Evolutionary conservation across 2,797 vertebrate genomes (phyloP).

Genomic region (Catharus ustulatus): DNA sequence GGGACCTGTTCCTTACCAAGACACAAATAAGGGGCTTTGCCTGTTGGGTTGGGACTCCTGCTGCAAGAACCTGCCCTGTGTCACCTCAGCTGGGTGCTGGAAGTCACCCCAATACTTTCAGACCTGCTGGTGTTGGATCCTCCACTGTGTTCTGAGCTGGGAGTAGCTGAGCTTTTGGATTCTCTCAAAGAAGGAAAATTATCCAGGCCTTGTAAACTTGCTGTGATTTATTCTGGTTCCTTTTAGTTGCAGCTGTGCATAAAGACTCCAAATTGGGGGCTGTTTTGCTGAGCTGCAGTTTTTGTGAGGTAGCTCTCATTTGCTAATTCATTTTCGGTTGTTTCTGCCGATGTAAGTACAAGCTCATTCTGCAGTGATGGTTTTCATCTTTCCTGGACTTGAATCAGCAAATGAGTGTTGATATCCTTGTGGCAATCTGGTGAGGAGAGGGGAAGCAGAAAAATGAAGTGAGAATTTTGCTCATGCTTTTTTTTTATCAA

Average conservation of each 20-base stretch:
- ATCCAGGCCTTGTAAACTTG: not conserved
- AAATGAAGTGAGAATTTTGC: not conserved
- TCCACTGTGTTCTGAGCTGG: accelerated
- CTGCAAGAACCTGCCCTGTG: not conserved
- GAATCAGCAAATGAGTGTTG: not conserved
- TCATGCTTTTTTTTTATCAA: not conserved
- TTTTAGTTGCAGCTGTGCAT: conserved; percentile 19
- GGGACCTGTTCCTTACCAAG: not conserved
- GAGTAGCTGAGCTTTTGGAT: not conserved
- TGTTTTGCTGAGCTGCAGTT: conserved; percentile 26
- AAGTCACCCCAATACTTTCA: not conserved
- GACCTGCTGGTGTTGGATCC: not conserved
- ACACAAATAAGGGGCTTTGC: accelerated
- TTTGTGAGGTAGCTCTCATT: not conserved
- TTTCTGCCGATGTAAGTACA: not conserved
- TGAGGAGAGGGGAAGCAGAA: not conserved
- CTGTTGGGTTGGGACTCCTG: not conserved
- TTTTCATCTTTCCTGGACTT: conserved; percentile 1
- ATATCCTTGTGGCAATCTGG: not conserved
- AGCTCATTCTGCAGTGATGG: not conserved
- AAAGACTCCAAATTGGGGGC: not conserved
- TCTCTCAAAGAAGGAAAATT: not conserved
- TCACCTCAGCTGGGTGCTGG: not conserved
- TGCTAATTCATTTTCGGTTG: not conserved
- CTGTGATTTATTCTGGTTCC: not conserved